Base-by-base conservation (phyloP, 2,888 invertebrate genomes). In the Xanthorhoe designata region DNA sequence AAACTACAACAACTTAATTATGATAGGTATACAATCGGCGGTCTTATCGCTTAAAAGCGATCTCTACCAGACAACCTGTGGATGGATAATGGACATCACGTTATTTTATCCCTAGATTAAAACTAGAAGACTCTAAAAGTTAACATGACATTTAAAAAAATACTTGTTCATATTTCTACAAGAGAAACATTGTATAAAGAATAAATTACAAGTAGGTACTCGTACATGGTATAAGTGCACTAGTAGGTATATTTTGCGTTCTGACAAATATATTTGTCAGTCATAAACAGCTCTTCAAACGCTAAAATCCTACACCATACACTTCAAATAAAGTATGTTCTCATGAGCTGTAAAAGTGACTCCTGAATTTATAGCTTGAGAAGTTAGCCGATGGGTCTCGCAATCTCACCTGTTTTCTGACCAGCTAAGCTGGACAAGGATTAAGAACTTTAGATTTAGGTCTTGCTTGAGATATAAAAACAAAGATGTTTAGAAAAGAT, bases 341-440 rank as follows among this genome's bases (percentile, higher is more conserved):
- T 81, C 78, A 73, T 83, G 84, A 90, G 91, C 89, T 91, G 90
- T 90, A 90, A 91, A 89, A 89, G 87, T 87, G 91, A 91, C 90
- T 92, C 76, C 75, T 84, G 90, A 91, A 93, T 94, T 92, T 94
- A 93, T 92, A 84, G 90, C 84, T 80, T 85, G 83, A 81, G 80
- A 90, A 92, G 80, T 92, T 89, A 80, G 76, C 71, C 80, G 79
- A 80, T 80, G 82, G 84, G 81, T 82, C 75, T 80, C 81, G 84
- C 85, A 88, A 89, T 91, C 88, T 89, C 78, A 88, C 88, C 88
- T 63, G 51, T 45, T 86, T 19, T 45, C 59, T 63, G 63, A 61
- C 64, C 64, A 58, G 56, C 60, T 63, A 56, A 51, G 54, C 54
- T 55, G 35, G 55, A 47, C 6, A 53, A 32, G 32, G 57, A 61